Evolutionary conservation across 2,888 invertebrate genomes (phyloP).

Genomic region (Osmoderma eremita): DNA sequence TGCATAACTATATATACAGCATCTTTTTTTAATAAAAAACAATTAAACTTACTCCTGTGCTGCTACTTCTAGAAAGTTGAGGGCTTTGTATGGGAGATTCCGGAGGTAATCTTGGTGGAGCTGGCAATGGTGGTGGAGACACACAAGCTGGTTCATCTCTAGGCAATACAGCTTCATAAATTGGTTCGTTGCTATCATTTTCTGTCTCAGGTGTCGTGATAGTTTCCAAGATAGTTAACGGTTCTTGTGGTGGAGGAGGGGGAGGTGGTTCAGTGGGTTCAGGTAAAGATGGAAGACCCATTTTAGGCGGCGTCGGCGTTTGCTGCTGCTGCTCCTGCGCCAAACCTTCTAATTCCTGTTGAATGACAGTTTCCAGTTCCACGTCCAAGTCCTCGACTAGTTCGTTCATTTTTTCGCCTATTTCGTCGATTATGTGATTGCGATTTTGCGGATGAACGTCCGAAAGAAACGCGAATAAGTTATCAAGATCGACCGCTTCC

Average conservation of each 20-base stretch:
- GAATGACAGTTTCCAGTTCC: conserved; percentile 76
- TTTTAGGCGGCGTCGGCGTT: conserved; percentile 62
- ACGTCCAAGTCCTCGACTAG: conserved; percentile 84
- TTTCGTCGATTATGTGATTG: conserved; percentile 78
- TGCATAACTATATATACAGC: no score
- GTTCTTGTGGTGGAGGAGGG: conserved; percentile 60
- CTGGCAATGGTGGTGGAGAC: conserved; percentile 64
- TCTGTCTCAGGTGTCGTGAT: conserved; percentile 48
- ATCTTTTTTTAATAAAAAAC: no score
- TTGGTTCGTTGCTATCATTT: conserved; percentile 72
- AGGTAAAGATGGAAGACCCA: conserved; percentile 73
- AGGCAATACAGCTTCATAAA: conserved; percentile 86
- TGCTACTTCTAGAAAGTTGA: conserved; percentile 65
- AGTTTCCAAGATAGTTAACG: conserved; percentile 44
- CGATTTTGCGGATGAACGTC: conserved; percentile 71
- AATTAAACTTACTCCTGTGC: conserved; percentile 61
- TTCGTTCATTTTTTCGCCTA: conserved; percentile 85
- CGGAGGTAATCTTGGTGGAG: conserved; percentile 63
- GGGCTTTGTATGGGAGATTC: conserved; percentile 67
- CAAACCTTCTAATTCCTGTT: conserved; percentile 70
- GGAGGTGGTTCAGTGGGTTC: conserved; percentile 73
- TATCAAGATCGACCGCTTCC: conserved; percentile 87
- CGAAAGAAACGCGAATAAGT: conserved; percentile 88
- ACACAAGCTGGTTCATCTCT: conserved; percentile 67
- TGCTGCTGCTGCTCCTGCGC: conserved; percentile 62